Evolutionary conservation across 2,888 invertebrate genomes (phyloP).

Genomic region (Thereva nobilitata): DNA sequence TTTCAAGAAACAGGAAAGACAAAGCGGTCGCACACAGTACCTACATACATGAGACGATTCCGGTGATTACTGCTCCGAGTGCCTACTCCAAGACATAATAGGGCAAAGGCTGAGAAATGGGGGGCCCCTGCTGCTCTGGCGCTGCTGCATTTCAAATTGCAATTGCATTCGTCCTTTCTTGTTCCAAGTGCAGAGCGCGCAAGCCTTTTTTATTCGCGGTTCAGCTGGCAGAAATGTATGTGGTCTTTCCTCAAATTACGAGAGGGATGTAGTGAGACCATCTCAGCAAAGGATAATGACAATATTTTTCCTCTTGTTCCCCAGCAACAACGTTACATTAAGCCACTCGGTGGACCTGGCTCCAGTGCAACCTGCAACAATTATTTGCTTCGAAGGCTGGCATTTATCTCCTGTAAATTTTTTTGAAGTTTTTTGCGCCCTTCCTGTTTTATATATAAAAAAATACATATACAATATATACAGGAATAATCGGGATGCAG

Average conservation of each 20-base stretch:
- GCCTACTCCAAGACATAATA: not conserved
- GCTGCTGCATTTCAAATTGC: too few relatives aligned
- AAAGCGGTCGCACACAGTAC: not conserved
- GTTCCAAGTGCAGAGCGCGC: not conserved
- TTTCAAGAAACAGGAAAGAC: constrained; percentile 28
- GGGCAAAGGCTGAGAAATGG: too few relatives aligned
- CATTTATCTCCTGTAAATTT: too few relatives aligned
- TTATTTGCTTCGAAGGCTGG: too few relatives aligned
- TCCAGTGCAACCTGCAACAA: too few relatives aligned
- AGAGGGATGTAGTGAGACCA: constrained; percentile 4
- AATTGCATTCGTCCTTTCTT: not conserved
- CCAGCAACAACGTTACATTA: constrained; percentile 9
- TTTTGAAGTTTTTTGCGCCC: too few relatives aligned
- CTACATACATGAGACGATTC: constrained; percentile 3
- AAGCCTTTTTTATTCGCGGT: not conserved
- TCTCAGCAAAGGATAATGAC: constrained; percentile 12
- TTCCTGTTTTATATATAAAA: too few relatives aligned
- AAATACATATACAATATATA: too few relatives aligned
- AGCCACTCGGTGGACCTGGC: not conserved
- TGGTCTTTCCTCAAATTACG: constrained; percentile 8
- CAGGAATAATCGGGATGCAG: too few relatives aligned
- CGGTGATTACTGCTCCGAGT: constrained; percentile 25
- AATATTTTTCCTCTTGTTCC: constrained; percentile 20
- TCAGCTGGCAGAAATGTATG: not conserved
- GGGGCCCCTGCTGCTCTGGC: too few relatives aligned